Evolutionary conservation across 1,140 invertebrate species (phyloP), one percentile per base, ranked within the genome.

Genomic region (Anastatus disparis): DNA sequence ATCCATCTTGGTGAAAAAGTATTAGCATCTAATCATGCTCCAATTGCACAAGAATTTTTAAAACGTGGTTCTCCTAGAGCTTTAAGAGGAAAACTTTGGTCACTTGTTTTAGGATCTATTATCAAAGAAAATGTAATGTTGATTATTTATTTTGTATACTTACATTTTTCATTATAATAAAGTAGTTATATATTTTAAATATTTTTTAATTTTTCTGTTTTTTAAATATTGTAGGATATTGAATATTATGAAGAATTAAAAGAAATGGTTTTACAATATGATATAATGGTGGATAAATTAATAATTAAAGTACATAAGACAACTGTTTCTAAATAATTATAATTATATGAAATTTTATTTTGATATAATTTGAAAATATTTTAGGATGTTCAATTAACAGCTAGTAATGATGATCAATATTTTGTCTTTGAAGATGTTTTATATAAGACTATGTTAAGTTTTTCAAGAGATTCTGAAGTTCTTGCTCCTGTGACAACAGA

Each of bases 371-470:
- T n/a, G n/a, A n/a, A n/a, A n/a, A n/a, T 12, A 58, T 81, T 84
- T 67, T 73, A 92, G 90, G 97, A 98, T 85, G 94, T 99, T 3
- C 95, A 97, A 83, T 83, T 98, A 42, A 98, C 96, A 12, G 95
- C 96, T 0, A 95, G 95, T 6, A 98, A 98, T 83, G 97, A 99
- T 81, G 96, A 98, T 82, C 96, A 98, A 79, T 98, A 98, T 82
- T 99, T 99, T 86, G 96, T 99, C 0, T 99, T 98, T 85, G 96
- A 98, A 88, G 97, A 99, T 85, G 90, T 97, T 42, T 86, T 98
- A 0, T 97, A 97, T 84, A 96, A 98, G 88, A 95, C 94, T 80
- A 90, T 98, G 88, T 81, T 99, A 26, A 97, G 95, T 77, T 98
- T 98, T 85, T 96, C 94, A 15, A 89, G 96, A 66, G 96, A 99